phyloP scores from a whole-genome alignment of 2,113 vertebrate species.

The Chloroceryle aenea region DNA sequence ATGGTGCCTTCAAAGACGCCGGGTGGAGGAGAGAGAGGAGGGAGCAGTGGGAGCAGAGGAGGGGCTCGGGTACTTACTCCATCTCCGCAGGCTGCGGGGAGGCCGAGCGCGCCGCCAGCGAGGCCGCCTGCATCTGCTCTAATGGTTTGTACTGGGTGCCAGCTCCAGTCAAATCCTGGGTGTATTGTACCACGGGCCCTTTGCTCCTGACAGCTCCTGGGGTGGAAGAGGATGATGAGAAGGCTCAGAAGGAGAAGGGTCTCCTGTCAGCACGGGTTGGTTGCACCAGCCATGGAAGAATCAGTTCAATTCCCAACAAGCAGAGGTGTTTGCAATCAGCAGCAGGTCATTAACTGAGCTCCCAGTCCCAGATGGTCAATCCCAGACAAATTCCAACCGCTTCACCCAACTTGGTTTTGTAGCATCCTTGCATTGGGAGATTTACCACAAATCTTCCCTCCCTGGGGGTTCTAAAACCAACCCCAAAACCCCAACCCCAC shows the following conservation, averaged over 20 bases:
- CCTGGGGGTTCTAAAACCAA: not conserved
- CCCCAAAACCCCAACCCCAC: not conserved
- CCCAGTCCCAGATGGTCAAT: fast-evolving
- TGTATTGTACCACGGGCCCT: constrained; percentile 95
- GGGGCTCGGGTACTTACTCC: constrained; percentile 71
- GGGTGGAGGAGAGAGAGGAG: too few species aligned
- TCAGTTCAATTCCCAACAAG: fast-evolving
- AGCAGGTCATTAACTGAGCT: fast-evolving
- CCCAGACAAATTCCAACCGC: not conserved
- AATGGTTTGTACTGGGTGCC: constrained; percentile 68
- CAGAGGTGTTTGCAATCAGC: fast-evolving
- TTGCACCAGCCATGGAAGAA: fast-evolving
- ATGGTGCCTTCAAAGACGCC: not conserved
- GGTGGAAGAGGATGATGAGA: not conserved
- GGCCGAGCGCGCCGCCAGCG: fast-evolving
- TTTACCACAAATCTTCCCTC: too few species aligned
- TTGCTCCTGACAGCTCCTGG: constrained; percentile 91
- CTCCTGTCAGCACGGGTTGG: fast-evolving
- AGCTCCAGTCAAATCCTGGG: constrained; percentile 78
- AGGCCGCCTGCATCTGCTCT: constrained; percentile 44
- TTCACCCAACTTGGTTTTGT: not conserved
- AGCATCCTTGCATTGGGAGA: not conserved
- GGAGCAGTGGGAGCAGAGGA: not conserved
- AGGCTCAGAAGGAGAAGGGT: not conserved
- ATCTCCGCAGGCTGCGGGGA: constrained; percentile 63